Base-by-base conservation (phyloP, 2,888 invertebrate genomes). In the Amitus sp. region DNA sequence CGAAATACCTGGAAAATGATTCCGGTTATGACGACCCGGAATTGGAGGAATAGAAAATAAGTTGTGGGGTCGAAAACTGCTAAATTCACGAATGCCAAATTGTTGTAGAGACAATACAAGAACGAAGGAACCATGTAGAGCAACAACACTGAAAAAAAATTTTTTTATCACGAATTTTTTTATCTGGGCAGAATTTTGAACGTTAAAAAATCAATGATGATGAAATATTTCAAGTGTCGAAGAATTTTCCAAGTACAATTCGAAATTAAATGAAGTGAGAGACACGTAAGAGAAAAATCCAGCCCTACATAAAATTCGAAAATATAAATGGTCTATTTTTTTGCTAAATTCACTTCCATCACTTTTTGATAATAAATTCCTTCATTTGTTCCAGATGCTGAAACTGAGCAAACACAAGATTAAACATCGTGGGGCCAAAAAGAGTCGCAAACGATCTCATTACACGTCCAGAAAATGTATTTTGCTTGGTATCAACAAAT, bases 31-130 rank as follows among this genome's bases (percentile, higher is more conserved):
- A 97, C 95, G 30, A 97, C 96, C 73, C 97, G 86, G 69, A 97
- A 88, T 81, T 97, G 96, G 5, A 97, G 84, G 39, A 97, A 82
- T 54, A 97, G 85, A 81, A 93, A 96, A 80, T 97, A 97, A 0
- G 96, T 95, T 0, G 97, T 96, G 1, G 97, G 96, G 82, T 97
- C 97, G 83, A 95, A 97, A 50, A 88, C 89, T 9, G 94, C 90
- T 71, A 97, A 85, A 84, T 96, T 97, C 48, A 93, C 85, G 83
- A 96, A 97, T 23, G 95, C 89, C 74, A 98, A 86, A 84, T 97
- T 97, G 80, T 98, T 97, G 85, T 97, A 97, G 48, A 96, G 85
- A 74, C 96, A 96, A 80, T 98, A 98, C 50, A 97, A 83, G 73
- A 93, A 87, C 0, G 96, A 92, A 37, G 97, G 97, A 23, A 23